These are phyloP conservation scores for Platalea minor DNA, from an alignment of 2,797 vertebrate genomes.

Conservation along the genomic window DNA sequence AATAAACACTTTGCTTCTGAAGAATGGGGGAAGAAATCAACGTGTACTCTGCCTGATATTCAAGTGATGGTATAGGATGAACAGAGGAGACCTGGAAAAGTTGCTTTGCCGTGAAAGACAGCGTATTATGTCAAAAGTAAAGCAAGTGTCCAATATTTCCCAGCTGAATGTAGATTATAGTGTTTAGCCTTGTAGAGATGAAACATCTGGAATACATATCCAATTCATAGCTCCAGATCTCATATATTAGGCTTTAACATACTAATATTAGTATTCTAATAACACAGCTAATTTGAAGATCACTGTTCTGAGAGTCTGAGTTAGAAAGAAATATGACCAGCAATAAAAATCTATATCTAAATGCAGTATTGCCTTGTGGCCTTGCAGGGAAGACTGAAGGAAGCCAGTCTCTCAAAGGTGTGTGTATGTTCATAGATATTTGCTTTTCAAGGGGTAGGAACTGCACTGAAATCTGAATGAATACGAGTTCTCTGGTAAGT, in stretches of 20 bases:
- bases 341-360: neutral
- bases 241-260: neutral
- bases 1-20: neutral
- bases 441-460: neutral
- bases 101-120: neutral
- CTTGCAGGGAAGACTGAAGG: neutral
- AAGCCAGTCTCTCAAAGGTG: neutral
- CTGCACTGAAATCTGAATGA: neutral
- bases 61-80: neutral
- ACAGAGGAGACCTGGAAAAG: neutral
- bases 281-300: neutral
- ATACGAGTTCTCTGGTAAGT: neutral
- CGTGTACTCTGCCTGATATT: neutral
- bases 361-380: rapidly evolving
- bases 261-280: neutral
- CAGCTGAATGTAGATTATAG: neutral
- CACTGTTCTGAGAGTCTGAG: neutral
- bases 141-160: neutral
- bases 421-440: neutral
- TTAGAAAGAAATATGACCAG: neutral
- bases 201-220: neutral
- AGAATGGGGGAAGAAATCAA: neutral
- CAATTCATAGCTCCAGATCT: neutral
- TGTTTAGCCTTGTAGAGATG: neutral
- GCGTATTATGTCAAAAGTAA: neutral